Percentiles rank a stretch among this genome's conserved stretches.
Conservation (phyloP, 2,888 invertebrate genomes). For the Lasioglossum malachurum region DNA sequence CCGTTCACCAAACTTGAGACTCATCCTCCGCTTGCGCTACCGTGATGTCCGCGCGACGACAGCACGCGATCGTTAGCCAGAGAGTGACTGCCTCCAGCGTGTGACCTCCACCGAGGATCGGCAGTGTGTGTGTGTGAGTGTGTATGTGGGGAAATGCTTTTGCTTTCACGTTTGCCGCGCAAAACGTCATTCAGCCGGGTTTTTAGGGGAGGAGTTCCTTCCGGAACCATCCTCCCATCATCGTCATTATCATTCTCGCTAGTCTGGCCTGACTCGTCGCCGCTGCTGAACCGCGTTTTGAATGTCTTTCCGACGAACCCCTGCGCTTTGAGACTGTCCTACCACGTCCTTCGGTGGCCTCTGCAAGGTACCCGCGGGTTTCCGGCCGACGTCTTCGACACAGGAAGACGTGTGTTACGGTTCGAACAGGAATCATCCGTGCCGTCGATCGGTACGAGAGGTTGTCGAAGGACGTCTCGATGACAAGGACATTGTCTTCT, state of each 20-base stretch:
- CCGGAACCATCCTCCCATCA: not conserved
- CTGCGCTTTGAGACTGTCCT: constrained; percentile 52
- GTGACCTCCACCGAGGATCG: not conserved
- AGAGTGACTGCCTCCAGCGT: constrained; percentile 8
- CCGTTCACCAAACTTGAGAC: not conserved
- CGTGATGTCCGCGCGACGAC: constrained; percentile 5
- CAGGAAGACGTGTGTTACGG: not conserved
- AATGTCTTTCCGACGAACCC: constrained; percentile 49
- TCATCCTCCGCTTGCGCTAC: constrained; percentile 31
- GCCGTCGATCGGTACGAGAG: constrained; percentile 55
- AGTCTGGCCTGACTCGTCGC: constrained; percentile 52
- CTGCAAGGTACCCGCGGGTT: constrained; percentile 44
- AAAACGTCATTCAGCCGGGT: constrained; percentile 36
- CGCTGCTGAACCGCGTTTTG: constrained; percentile 59
- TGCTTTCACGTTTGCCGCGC: constrained; percentile 41
- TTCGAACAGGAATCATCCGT: not conserved
- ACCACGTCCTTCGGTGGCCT: constrained; percentile 70
- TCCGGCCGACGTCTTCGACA: not conserved
- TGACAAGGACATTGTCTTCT: constrained; percentile 82
- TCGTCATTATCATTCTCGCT: constrained; percentile 16
- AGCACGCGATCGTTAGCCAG: constrained; percentile 45
- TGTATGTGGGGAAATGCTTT: constrained; percentile 27
- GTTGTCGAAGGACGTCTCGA: constrained; percentile 78
- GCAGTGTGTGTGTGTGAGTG: not conserved
- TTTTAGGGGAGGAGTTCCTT: not conserved